phyloP scores from a whole-genome alignment of 2,797 vertebrate genomes.

The Lagodon rhomboides region DNA sequence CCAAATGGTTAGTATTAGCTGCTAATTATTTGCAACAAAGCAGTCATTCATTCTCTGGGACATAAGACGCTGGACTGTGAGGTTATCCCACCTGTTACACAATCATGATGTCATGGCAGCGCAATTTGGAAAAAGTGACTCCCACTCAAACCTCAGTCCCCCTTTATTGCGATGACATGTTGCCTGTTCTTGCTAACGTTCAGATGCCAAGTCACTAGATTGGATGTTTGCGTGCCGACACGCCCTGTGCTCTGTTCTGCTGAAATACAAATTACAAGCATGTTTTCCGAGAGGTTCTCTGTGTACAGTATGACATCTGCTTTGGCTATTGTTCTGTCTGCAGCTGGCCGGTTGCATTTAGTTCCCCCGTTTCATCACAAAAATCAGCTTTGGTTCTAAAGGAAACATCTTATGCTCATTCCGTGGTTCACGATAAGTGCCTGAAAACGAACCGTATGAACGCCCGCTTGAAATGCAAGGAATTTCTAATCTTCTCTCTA shows the following conservation, averaged over 20 bases:
- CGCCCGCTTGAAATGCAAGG: too few relatives aligned
- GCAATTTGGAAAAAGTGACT: constrained; percentile 75
- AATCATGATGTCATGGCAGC: constrained; percentile 70
- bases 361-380: constrained; percentile 8
- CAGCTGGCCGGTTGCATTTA: constrained; percentile 48
- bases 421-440: too few relatives aligned
- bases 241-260: constrained; percentile 43
- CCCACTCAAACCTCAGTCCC: constrained; percentile 10
- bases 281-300: constrained; percentile 25
- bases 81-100: constrained; percentile 75
- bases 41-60: constrained; percentile 56
- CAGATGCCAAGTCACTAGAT: constrained; percentile 32
- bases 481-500: too few relatives aligned
- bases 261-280: constrained; percentile 50
- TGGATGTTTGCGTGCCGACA: constrained; percentile 43
- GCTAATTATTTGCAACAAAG: constrained; percentile 63
- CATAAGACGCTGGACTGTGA: constrained; percentile 40
- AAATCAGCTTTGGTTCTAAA: constrained; percentile 1
- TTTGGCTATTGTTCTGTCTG: constrained; percentile 40
- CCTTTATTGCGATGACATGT: constrained; percentile 43
- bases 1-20: constrained; percentile 48
- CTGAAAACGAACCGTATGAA: too few relatives aligned
- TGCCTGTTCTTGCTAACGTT: constrained; percentile 37
- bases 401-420: too few relatives aligned
- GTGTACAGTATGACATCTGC: constrained; percentile 41